Evolutionary conservation across 2,888 invertebrate species (phyloP).

Genomic region (Proisotoma minuta): DNA sequence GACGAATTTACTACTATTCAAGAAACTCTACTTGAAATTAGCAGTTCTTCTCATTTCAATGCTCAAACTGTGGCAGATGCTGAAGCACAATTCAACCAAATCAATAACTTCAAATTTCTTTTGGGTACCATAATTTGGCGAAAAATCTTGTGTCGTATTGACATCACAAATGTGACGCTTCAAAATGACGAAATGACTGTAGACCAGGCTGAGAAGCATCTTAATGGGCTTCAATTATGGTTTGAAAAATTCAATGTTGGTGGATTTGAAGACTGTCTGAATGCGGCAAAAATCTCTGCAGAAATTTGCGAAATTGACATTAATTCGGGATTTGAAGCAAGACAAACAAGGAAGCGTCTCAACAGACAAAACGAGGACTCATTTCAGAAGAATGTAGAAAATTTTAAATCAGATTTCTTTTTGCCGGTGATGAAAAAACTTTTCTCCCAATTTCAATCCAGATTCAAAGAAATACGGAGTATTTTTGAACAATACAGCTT

Average conservation of each 20-base stretch:
- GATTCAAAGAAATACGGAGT: background rate
- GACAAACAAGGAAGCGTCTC: background rate
- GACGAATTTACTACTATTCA: background rate
- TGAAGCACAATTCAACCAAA: background rate
- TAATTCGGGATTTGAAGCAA: background rate
- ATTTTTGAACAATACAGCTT: background rate
- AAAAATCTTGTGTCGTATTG: background rate
- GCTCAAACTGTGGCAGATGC: background rate
- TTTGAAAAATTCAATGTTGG: background rate
- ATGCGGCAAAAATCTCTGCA: background rate
- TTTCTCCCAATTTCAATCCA: background rate
- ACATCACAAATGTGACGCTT: background rate
- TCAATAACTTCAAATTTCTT: background rate
- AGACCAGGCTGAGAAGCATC: background rate
- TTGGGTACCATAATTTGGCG: background rate
- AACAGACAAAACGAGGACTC: background rate
- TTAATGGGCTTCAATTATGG: background rate
- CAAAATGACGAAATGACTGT: background rate
- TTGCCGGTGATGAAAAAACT: background rate
- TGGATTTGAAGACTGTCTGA: background rate
- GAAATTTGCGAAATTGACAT: background rate
- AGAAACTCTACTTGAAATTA: background rate
- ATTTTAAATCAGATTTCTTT: background rate
- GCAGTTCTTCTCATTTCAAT: background rate
- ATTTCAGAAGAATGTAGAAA: background rate